Evolutionary conservation across 2,797 vertebrate genomes (phyloP).

Genomic region (Lacerta bilineata): DNA sequence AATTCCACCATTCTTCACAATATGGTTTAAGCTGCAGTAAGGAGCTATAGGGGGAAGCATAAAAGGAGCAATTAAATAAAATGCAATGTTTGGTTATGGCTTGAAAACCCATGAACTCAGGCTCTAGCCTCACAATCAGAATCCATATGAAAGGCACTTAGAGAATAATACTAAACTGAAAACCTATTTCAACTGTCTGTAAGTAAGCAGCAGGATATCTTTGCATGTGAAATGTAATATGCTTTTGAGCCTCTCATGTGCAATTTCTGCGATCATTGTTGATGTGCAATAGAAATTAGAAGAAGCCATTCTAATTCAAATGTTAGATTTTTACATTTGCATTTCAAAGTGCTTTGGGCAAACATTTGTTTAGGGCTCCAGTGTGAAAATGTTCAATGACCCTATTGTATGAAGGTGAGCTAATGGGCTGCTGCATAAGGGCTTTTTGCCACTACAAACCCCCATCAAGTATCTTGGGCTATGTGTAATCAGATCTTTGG

Average conservation of each 20-base stretch:
- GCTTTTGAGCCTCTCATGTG: background rate
- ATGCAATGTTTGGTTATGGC: background rate
- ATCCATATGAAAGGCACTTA: background rate
- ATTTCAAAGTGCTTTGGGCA: background rate
- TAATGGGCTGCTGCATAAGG: background rate
- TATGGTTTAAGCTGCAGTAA: constrained; percentile 91
- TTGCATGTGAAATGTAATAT: background rate
- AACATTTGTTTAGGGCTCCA: background rate
- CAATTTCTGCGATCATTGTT: background rate
- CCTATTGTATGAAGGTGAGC: background rate
- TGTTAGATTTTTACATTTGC: background rate
- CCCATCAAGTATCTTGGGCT: background rate
- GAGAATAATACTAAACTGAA: background rate
- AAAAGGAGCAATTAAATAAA: constrained; percentile 1
- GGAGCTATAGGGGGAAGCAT: constrained; percentile 80
- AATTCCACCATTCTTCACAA: constrained; percentile 88
- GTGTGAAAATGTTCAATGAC: background rate
- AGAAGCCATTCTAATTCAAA: background rate
- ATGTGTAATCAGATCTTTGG: background rate
- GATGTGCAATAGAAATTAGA: background rate
- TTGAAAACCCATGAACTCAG: background rate
- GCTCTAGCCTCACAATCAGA: constrained; percentile 4
- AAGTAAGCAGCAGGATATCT: background rate
- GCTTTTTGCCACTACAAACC: background rate
- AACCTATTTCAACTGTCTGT: background rate